A percentile compares a stretch with the other conserved stretches of the same genome.
Conservation (phyloP, 2,797 vertebrate species). For the Catostomus latipinnis region DNA sequence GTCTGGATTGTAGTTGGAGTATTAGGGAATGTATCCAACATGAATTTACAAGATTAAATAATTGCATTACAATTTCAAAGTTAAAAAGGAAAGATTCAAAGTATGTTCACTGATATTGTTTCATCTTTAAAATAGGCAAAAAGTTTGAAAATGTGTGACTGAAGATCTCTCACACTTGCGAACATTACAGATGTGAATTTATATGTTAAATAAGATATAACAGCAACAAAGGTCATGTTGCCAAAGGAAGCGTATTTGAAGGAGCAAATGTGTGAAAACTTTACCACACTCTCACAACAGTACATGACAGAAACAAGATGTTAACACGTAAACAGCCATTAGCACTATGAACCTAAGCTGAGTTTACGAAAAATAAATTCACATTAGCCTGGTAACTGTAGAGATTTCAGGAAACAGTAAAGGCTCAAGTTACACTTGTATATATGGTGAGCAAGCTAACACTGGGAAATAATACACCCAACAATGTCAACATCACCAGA, state of each 20-base stretch:
- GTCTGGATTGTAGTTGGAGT: neutral
- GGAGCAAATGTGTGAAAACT: neutral
- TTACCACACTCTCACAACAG: neutral
- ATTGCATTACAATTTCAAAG: too few relatives aligned
- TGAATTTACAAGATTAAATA: neutral
- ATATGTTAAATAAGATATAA: neutral
- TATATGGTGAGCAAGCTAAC: neutral
- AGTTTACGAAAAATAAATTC: neutral
- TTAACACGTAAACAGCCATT: neutral
- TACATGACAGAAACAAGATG: neutral
- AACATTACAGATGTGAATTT: neutral
- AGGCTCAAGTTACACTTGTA: neutral
- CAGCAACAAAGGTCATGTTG: neutral
- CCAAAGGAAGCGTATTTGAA: constrained; percentile 5
- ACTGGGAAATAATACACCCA: neutral
- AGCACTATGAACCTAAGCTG: neutral
- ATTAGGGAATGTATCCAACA: neutral
- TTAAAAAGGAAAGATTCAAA: too few relatives aligned
- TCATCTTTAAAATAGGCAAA: too few relatives aligned
- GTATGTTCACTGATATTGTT: too few relatives aligned
- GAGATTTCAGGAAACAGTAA: neutral
- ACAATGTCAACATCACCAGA: neutral
- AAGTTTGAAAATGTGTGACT: too few relatives aligned
- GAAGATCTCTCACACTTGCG: neutral
- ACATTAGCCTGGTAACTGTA: too few relatives aligned